Conservation (phyloP, 2,113 vertebrate genomes). For the Orthonyx spaldingii region DNA sequence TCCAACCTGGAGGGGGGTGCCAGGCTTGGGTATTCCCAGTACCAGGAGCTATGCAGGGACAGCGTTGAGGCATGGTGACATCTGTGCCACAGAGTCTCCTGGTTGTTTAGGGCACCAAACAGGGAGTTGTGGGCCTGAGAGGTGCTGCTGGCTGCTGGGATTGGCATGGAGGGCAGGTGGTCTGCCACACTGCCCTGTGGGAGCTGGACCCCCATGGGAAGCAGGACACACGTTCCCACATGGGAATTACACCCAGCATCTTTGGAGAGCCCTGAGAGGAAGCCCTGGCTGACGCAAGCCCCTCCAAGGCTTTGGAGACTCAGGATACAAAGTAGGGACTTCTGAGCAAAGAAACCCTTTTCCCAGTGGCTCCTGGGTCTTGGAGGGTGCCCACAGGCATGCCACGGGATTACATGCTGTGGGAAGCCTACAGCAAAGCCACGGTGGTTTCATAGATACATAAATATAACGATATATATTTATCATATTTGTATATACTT, state of each 20-base stretch:
- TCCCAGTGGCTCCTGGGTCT: not conserved
- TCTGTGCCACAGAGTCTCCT: not conserved
- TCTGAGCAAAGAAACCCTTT: not conserved
- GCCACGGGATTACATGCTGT: not conserved
- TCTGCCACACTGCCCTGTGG: not conserved
- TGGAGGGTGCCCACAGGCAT: not conserved
- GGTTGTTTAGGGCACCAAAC: not conserved
- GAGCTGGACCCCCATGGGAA: not conserved
- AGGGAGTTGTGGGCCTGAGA: not conserved
- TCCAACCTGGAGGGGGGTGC: rapidly evolving
- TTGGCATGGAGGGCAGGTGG: not conserved
- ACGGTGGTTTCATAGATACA: not conserved
- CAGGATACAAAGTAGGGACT: not conserved
- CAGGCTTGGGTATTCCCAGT: not conserved
- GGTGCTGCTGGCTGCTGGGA: not conserved
- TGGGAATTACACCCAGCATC: not conserved
- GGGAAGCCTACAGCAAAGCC: not conserved
- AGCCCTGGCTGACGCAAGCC: not conserved
- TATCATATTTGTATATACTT: not conserved
- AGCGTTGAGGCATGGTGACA: rapidly evolving
- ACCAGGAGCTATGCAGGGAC: not conserved
- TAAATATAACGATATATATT: not conserved
- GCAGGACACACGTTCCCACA: not conserved
- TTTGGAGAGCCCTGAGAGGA: not conserved
- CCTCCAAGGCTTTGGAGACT: not conserved